Evolutionary conservation across 2,797 vertebrate genomes (phyloP).

Genomic region (Carapus acus): DNA sequence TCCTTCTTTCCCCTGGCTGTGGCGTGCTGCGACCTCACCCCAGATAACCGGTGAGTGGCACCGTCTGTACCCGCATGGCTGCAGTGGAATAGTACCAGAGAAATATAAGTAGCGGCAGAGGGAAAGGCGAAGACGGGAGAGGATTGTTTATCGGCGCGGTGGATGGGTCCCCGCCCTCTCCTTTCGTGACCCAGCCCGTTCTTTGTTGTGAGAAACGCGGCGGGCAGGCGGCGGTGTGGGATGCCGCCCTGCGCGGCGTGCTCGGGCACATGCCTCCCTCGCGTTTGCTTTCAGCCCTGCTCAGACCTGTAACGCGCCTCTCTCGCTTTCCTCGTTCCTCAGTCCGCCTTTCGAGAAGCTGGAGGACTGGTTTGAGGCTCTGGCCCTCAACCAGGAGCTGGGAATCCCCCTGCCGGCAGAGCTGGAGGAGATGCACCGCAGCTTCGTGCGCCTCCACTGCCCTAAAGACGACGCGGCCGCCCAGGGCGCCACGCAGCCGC

Average conservation of each 20-base stretch:
- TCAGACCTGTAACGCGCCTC: conserved; percentile 37
- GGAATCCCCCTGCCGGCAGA: conserved; percentile 89
- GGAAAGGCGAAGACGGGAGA: neutral
- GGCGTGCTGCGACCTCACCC: conserved; percentile 88
- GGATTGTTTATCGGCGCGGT: conserved; percentile 1
- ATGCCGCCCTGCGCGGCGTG: conserved; percentile 28
- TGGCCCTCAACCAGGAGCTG: conserved; percentile 88
- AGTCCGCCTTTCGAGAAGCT: conserved; percentile 92
- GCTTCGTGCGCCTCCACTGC: conserved; percentile 75
- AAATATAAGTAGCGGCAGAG: conserved; percentile 1
- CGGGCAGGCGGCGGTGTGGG: neutral
- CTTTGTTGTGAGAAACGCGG: conserved; percentile 1
- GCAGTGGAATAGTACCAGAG: neutral
- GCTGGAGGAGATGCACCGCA: conserved; percentile 89
- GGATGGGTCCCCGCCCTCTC: neutral
- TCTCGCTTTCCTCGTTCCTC: conserved; percentile 10
- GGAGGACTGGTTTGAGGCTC: conserved; percentile 90
- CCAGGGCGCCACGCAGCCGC: conserved; percentile 26
- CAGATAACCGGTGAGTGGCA: conserved; percentile 83
- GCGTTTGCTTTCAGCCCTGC: conserved; percentile 43
- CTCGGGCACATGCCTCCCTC: conserved; percentile 26
- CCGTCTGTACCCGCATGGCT: neutral
- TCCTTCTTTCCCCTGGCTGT: conserved; percentile 91
- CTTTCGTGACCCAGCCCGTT: neutral
- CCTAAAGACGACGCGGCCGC: conserved; percentile 64